phyloP scores from a whole-genome alignment of 2,797 vertebrate species.

The Caiman crocodilus region DNA sequence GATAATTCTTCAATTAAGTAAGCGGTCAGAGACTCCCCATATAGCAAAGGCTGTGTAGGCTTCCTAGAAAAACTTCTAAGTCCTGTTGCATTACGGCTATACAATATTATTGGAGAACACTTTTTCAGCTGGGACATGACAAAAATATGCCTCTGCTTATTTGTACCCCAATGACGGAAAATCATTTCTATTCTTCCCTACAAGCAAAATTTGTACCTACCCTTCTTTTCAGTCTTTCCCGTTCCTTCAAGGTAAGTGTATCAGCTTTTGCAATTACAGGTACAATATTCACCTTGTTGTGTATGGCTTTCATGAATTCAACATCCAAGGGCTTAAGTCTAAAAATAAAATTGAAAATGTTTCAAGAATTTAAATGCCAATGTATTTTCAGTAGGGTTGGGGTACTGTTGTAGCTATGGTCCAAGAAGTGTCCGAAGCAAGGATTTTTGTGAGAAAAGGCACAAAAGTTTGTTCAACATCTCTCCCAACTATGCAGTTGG shows the following conservation, averaged over 20 bases:
- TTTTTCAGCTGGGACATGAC: background rate
- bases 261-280: slow-evolving; percentile 99
- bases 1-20: background rate
- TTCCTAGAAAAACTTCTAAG: background rate
- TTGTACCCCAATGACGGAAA: background rate
- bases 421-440: no score
- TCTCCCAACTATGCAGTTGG: no score
- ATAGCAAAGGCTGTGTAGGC: background rate
- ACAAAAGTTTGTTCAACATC: no score
- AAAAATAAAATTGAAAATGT: slow-evolving; percentile 9
- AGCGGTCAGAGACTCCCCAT: background rate
- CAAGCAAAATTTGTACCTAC: slow-evolving; percentile 78
- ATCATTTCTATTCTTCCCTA: background rate
- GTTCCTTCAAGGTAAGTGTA: slow-evolving; percentile 94
- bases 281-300: slow-evolving; percentile 98
- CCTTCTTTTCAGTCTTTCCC: slow-evolving; percentile 95
- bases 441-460: no score
- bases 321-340: slow-evolving; percentile 97
- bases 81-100: background rate
- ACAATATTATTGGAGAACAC: background rate
- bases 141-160: background rate
- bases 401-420: no score
- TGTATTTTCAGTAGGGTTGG: background rate
- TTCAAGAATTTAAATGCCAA: background rate
- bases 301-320: slow-evolving; percentile 99